These are phyloP conservation scores for Phragmatobia fuliginosa DNA, from an alignment of 2,888 invertebrate genomes.

Conservation along the genomic window DNA sequence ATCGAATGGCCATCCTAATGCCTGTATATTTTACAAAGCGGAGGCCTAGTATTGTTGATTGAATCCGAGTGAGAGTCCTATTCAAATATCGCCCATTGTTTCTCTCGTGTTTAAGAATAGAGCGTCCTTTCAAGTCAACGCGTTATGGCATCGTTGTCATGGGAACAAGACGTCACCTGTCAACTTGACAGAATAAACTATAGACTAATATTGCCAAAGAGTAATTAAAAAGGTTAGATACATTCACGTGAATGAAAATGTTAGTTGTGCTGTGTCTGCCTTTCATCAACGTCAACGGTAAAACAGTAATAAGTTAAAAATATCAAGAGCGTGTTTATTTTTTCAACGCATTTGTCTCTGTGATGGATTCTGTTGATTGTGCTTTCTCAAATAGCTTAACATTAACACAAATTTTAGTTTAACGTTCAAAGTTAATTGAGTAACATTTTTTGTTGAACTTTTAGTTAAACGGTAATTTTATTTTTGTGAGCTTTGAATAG, in stretches of 20 bases:
- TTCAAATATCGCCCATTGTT: slow-evolving; percentile 77
- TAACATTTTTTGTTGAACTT: slow-evolving; percentile 29
- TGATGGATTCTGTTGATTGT: slow-evolving; percentile 36
- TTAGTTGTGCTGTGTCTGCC: slow-evolving; percentile 23
- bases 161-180: slow-evolving; percentile 63
- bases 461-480: slow-evolving; percentile 43
- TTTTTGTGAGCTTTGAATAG: slow-evolving; percentile 40
- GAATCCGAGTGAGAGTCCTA: slow-evolving; percentile 72
- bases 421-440: slow-evolving; percentile 42
- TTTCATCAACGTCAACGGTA: slow-evolving; percentile 33
- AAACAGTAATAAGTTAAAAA: slow-evolving; percentile 27
- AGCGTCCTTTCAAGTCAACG: slow-evolving; percentile 65
- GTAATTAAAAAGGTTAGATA: slow-evolving; percentile 21
- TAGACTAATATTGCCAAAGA: slow-evolving; percentile 26
- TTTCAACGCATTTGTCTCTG: slow-evolving; percentile 36
- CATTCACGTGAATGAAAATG: slow-evolving; percentile 34
- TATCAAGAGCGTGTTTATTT: slow-evolving; percentile 22
- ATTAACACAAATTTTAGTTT: slow-evolving; percentile 46
- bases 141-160: slow-evolving; percentile 54
- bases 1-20: slow-evolving; percentile 29
- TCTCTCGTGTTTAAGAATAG: slow-evolving; percentile 69
- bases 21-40: slow-evolving; percentile 55
- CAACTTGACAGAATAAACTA: slow-evolving; percentile 56
- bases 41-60: slow-evolving; percentile 71
- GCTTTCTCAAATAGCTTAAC: slow-evolving; percentile 37